phyloP scores from a whole-genome alignment of 2,888 invertebrate genomes.

The Lochmaea crataegi region DNA sequence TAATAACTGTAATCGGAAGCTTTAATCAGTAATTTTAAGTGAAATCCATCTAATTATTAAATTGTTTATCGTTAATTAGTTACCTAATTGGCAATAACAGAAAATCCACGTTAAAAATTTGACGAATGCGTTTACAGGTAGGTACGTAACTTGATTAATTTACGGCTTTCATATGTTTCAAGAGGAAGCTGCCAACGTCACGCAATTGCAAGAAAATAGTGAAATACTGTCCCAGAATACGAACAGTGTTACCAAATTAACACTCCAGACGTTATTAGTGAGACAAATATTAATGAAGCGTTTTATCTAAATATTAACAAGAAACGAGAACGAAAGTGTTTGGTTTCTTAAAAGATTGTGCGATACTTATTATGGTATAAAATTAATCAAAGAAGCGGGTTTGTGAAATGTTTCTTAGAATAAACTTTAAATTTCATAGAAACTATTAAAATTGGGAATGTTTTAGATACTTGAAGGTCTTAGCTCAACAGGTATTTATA shows the following conservation, averaged over 20 bases:
- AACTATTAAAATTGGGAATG: neutral
- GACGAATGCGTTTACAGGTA: conserved; percentile 29
- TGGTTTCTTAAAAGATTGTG: neutral
- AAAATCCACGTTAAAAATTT: conserved; percentile 9
- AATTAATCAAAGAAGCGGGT: neutral
- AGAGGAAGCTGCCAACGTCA: conserved; percentile 40
- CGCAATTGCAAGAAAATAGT: conserved; percentile 47
- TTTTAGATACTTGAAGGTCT: neutral
- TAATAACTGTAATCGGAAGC: neutral
- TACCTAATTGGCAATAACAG: conserved; percentile 8
- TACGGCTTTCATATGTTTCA: conserved; percentile 40
- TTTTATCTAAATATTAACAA: conserved; percentile 27
- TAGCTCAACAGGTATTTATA: neutral
- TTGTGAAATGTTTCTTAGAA: neutral
- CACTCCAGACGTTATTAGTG: conserved; percentile 42
- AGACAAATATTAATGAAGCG: conserved; percentile 37
- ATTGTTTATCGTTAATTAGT: neutral
- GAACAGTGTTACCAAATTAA: conserved; percentile 46
- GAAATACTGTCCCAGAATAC: conserved; percentile 40
- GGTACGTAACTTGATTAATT: conserved; percentile 22
- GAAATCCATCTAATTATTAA: neutral
- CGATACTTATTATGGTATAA: neutral
- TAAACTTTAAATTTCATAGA: neutral
- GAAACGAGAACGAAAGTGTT: conserved; percentile 27
- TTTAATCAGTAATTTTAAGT: neutral